A percentile compares a stretch with the other conserved stretches of the same genome.
These are phyloP conservation scores for Aepyceros melampus DNA, from an alignment of 2,113 vertebrate genomes.

Conservation along the genomic window DNA sequence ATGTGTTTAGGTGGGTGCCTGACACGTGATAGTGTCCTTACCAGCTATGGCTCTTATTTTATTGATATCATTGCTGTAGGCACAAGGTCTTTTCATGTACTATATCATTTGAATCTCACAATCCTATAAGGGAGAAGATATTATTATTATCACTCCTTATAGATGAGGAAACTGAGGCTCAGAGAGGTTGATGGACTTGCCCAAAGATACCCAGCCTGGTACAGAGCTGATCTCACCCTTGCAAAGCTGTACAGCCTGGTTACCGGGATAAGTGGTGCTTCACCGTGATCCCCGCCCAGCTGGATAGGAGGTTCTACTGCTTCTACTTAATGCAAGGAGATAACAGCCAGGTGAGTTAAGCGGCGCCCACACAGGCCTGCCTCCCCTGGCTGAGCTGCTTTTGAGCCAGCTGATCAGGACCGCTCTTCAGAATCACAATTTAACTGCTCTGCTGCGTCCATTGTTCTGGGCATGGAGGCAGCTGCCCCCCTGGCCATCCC, in stretches of 20 bases:
- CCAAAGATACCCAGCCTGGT: not conserved
- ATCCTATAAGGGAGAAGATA: not conserved
- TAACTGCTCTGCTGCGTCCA: conserved; percentile 17
- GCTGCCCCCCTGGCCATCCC: conserved; percentile 39
- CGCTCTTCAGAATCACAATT: conserved; percentile 30
- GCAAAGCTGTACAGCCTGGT: not conserved
- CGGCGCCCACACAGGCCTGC: not conserved
- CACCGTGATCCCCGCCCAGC: not conserved
- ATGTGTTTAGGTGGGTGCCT: not conserved
- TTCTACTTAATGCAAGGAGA: conserved; percentile 1
- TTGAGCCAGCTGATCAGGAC: conserved; percentile 24
- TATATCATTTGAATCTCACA: not conserved
- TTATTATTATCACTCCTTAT: not conserved
- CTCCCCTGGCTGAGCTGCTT: conserved; percentile 47
- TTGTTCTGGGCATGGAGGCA: conserved; percentile 38
- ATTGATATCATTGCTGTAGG: not conserved
- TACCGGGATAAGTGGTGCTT: not conserved
- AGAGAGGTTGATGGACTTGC: not conserved
- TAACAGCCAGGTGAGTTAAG: conserved; percentile 37
- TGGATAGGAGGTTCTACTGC: not conserved
- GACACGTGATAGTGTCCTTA: not conserved
- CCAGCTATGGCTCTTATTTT: not conserved
- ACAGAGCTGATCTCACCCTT: not conserved
- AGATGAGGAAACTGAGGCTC: not conserved
- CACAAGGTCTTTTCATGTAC: not conserved